Base-by-base conservation (phyloP, 2,888 invertebrate species). In the Hipparchia sbordonii region DNA sequence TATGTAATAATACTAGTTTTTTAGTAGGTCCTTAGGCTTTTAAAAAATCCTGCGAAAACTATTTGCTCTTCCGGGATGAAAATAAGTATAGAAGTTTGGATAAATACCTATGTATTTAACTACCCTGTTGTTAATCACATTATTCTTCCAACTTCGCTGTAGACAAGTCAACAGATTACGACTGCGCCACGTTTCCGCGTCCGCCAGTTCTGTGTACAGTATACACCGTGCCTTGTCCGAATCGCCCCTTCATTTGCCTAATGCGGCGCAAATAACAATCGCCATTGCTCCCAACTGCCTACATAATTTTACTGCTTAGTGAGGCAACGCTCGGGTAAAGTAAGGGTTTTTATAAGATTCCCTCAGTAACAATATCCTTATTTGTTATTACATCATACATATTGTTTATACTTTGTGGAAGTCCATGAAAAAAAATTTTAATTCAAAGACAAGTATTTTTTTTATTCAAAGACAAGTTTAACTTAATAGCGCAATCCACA, bases 211-310 rank as follows among this genome's bases (percentile, higher is more conserved):
- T 23, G 8, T 56, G 13, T 8, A 56, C n/a, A 57, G 8, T 56
- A 13, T 8, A 56, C n/a, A 57, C 57, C 57, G 13, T 7, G 13
- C 23, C 23, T 57, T 67, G 45, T 63, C 72, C 71, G 65, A 56
- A 71, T 73, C 74, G 74, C 65, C 74, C 72, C 71, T 71, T 71
- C 74, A 57, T 72, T 73, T 72, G 72, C 72, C 72, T 75, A 75
- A 75, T 75, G 74, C 68, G 72, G 61, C 74, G 67, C 72, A 70
- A 72, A 71, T 75, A 75, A 73, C 74, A 75, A 75, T 71, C 61
- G 66, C 74, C 74, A 73, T 71, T 60, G 72, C 65, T 62, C 60
- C 72, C 71, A 69, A 75, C 72, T 75, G 72, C 74, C 71, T 54
- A 68, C 74, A 75, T 75, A 61, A 68, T 73, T 75, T 68, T 68